Percentiles rank a stretch among this genome's conserved stretches.
phyloP scores from a whole-genome alignment of 2,797 vertebrate genomes.

The Valencia hispanica region DNA sequence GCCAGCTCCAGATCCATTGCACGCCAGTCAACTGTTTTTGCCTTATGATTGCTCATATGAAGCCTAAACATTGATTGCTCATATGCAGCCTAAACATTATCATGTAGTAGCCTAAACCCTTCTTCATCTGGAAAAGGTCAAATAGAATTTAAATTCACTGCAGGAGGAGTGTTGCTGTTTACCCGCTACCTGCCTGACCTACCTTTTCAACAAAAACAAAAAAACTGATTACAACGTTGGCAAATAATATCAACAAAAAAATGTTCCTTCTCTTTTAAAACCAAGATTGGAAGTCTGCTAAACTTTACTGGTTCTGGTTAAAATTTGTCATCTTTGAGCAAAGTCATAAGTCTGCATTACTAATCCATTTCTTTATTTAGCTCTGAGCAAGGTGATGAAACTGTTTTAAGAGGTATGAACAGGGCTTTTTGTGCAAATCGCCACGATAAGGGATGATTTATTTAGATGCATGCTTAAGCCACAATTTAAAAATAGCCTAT shows the following conservation, averaged over 20 bases:
- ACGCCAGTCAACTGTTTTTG: no score
- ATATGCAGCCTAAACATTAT: neutral
- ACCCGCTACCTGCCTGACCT: no score
- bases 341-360: conserved; percentile 17
- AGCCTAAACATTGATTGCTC: neutral
- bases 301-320: neutral
- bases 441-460: conserved; percentile 79
- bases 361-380: conserved; percentile 29
- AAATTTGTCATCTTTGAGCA: conserved; percentile 1
- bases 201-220: no score
- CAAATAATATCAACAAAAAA: conserved; percentile 2
- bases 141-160: neutral
- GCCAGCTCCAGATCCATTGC: neutral
- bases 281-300: neutral
- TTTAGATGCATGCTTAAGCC: conserved; percentile 66
- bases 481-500: conserved; percentile 69
- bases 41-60: neutral
- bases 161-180: neutral
- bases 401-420: conserved; percentile 42
- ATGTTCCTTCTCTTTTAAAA: neutral
- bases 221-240: neutral
- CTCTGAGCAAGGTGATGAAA: conserved; percentile 40
- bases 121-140: neutral
- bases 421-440: conserved; percentile 53
- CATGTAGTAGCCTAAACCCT: neutral